phyloP scores from a whole-genome alignment of 2,113 vertebrate genomes.

The Perca fluviatilis region DNA sequence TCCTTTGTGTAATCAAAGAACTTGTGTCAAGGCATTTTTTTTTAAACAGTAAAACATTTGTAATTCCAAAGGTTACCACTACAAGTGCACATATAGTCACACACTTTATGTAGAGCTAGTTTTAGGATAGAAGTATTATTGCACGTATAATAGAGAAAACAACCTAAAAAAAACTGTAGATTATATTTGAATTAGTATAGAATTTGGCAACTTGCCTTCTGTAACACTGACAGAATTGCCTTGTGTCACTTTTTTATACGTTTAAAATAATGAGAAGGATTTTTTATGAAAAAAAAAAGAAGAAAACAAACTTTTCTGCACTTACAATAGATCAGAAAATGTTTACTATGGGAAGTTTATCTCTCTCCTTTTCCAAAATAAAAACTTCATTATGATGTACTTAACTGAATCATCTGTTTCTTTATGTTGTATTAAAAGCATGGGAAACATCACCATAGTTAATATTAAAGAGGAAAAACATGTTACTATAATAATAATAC shows the following conservation, averaged over 20 bases:
- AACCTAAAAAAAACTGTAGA: constrained; percentile 74
- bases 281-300: constrained; percentile 77
- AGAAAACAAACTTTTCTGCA: constrained; percentile 81
- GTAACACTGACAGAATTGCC: constrained; percentile 83
- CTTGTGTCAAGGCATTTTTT: constrained; percentile 72
- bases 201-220: constrained; percentile 83
- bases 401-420: constrained; percentile 42
- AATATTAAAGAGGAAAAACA: not conserved
- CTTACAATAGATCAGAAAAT: constrained; percentile 78
- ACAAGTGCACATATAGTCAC: constrained; percentile 83
- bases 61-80: constrained; percentile 85
- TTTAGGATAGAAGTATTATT: constrained; percentile 83
- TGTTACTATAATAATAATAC: not conserved
- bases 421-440: constrained; percentile 5
- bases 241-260: constrained; percentile 87
- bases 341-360: constrained; percentile 85
- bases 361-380: constrained; percentile 85
- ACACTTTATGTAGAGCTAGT: constrained; percentile 84
- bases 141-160: constrained; percentile 84
- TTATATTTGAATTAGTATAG: constrained; percentile 84
- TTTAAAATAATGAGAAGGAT: constrained; percentile 79
- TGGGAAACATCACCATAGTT: not conserved
- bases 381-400: constrained; percentile 77
- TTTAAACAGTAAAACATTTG: constrained; percentile 67
- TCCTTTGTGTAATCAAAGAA: constrained; percentile 74